Base-by-base conservation (phyloP, 2,888 invertebrate species). In the Metacarcinus magister region DNA sequence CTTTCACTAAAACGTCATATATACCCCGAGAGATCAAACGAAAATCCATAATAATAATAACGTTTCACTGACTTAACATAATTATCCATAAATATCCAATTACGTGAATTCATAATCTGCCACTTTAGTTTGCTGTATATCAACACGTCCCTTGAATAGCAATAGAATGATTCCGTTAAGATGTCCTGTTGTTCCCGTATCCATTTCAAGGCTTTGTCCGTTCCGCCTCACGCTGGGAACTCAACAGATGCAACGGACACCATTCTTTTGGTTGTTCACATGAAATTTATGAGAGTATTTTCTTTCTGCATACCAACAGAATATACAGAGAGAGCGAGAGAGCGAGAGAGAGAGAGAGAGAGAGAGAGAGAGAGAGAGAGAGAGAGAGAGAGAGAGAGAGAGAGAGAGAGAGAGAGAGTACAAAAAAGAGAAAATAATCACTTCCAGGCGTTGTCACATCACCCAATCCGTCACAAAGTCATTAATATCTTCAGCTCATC, bases 321-420 rank as follows among this genome's bases (percentile, higher is more conserved):
- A 67, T n/a, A n/a, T 67, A n/a, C n/a, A 67, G 19, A 67, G 0
- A 67, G 39, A 39, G 39, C 1, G 60, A 67, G 23, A 67, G 60
- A 67, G 60, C 2, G 60, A 67, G 60, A 67, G 60, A 67, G 60
- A 67, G 60, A 67, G 60, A 67, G 60, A 67, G 60, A 67, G 60
- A 67, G 60, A 67, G 60, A 67, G 60, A 67, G 60, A 67, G 60
- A 67, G 67, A 67, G 67, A 67, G 67, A 67, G 67, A 67, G 67
- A 67, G 67, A 67, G 67, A 67, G 67, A 67, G 67, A 67, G 67
- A 67, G 67, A 67, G 67, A 67, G 67, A 67, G 67, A 67, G 67
- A 67, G 67, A 67, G 67, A 67, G 67, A 67, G 67, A 67, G 67
- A 67, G 67, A 67, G 67, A 67, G n/a, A n/a, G 54, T 39, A 67